Percentiles rank a stretch among this genome's conserved stretches.
Conservation (phyloP, 2,888 invertebrate genomes). For the Amphiduros pacificus region DNA sequence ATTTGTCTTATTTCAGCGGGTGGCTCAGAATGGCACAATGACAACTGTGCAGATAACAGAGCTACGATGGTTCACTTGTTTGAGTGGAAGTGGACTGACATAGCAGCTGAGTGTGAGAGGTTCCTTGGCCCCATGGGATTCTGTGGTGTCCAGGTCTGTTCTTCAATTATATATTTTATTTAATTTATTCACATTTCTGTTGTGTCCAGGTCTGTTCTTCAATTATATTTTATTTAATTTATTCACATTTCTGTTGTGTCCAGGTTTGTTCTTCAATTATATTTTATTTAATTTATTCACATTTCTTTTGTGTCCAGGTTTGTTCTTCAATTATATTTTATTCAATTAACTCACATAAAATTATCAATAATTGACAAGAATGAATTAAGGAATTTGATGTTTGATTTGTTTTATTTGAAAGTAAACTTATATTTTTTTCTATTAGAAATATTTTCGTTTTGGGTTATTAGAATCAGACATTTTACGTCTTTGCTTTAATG, state of each 20-base stretch:
- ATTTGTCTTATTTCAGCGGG: too few relatives aligned
- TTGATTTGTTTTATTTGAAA: too few relatives aligned
- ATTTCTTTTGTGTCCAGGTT: too few relatives aligned
- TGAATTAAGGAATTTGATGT: too few relatives aligned
- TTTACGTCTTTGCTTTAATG: too few relatives aligned
- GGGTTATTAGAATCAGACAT: too few relatives aligned
- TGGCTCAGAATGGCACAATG: slow-evolving; percentile 8
- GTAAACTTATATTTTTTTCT: too few relatives aligned
- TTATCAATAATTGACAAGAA: too few relatives aligned
- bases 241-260: too few relatives aligned
- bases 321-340: neutral
- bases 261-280: too few relatives aligned
- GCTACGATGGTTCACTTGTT: slow-evolving; percentile 53
- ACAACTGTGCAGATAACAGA: slow-evolving; percentile 42
- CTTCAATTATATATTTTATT: neutral
- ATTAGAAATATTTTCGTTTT: too few relatives aligned
- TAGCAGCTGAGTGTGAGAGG: slow-evolving; percentile 52
- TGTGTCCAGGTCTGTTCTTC: slow-evolving; percentile 43
- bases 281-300: neutral
- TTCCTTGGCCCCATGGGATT: slow-evolving; percentile 51
- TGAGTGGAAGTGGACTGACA: slow-evolving; percentile 55
- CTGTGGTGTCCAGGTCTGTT: slow-evolving; percentile 48
- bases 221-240: neutral
- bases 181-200: slow-evolving; percentile 35
- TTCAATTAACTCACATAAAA: neutral